phyloP scores from a whole-genome alignment of 1,140 invertebrate genomes.

The Eupeodes corollae region DNA sequence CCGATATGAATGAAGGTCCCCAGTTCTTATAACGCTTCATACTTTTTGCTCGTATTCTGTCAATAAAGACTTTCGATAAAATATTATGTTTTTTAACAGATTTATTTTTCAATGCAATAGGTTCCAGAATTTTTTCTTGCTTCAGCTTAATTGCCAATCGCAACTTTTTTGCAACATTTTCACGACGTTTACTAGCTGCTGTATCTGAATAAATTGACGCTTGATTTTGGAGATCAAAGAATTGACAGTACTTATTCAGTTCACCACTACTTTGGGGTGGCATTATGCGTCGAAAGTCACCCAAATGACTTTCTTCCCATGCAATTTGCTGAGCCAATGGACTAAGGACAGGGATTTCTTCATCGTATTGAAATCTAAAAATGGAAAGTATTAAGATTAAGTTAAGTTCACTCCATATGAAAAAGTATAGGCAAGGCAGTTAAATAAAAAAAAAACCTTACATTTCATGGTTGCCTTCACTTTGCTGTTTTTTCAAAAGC shows the following conservation, averaged over 20 bases:
- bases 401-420: background rate
- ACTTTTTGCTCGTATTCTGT: conserved; percentile 15
- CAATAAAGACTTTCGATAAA: conserved; percentile 3
- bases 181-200: conserved; percentile 44
- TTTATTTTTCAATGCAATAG: conserved; percentile 13
- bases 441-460: background rate
- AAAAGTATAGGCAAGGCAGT: background rate
- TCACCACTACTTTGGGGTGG: conserved; percentile 17
- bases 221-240: conserved; percentile 54
- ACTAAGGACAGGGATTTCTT: conserved; percentile 12
- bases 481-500: conserved; percentile 41
- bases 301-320: conserved; percentile 67
- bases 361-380: too few species aligned
- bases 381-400: background rate
- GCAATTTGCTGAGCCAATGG: conserved; percentile 50
- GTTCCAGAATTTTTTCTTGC: conserved; percentile 15
- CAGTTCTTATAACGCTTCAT: conserved; percentile 19
- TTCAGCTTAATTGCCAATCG: conserved; percentile 29
- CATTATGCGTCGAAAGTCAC: conserved; percentile 49
- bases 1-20: conserved; percentile 28
- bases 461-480: background rate
- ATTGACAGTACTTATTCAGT: conserved; percentile 23
- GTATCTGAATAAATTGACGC: conserved; percentile 64
- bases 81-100: background rate
- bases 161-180: conserved; percentile 28